Conservation (phyloP, 2,888 invertebrate genomes). For the Drosophila glabriapex region DNA sequence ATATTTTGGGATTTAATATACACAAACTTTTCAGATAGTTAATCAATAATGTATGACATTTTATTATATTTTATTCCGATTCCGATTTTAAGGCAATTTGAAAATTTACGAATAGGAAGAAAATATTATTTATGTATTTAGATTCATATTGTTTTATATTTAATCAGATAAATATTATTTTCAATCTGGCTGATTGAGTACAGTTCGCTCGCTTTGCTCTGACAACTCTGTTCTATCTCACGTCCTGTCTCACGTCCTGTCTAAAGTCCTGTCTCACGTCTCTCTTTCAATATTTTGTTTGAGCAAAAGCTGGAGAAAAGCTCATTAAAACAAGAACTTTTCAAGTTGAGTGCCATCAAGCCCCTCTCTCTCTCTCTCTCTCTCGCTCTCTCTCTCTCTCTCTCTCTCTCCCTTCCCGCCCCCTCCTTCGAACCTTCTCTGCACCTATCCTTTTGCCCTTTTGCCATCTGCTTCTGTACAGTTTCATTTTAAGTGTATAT, state of each 20-base stretch:
- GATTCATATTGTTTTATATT: too few relatives aligned
- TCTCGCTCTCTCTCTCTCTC: too few relatives aligned
- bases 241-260: conserved; percentile 11
- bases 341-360: conserved; percentile 23
- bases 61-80: background rate
- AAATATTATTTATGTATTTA: too few relatives aligned
- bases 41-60: background rate
- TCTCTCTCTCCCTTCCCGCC: background rate
- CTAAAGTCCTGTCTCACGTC: conserved; percentile 4
- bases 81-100: background rate
- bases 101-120: background rate
- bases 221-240: background rate
- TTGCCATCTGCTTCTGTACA: conserved; percentile 33
- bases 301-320: conserved; percentile 48
- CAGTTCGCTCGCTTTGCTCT: background rate
- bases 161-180: too few relatives aligned
- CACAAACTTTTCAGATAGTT: background rate
- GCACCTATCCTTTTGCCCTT: background rate
- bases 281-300: conserved; percentile 22
- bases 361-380: background rate
- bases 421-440: too few relatives aligned
- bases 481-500: conserved; percentile 40
- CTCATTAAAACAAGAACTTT: conserved; percentile 54
- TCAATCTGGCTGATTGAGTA: background rate
- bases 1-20: background rate